Percentiles rank a stretch among this genome's conserved stretches.
These are phyloP conservation scores for Nymphalis polychloros DNA, from an alignment of 2,888 invertebrate species.

Conservation along the genomic window DNA sequence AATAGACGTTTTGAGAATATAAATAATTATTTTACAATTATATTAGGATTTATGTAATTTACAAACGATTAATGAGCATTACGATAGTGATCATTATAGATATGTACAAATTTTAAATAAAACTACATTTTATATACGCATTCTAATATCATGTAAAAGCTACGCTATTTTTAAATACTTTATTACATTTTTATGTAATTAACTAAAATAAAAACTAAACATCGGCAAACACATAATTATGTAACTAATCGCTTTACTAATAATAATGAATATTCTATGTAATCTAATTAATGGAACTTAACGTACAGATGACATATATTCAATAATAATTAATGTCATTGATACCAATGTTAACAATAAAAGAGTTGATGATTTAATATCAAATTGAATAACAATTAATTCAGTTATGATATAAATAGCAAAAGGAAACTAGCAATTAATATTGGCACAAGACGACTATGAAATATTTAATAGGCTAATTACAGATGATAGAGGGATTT, in stretches of 20 bases:
- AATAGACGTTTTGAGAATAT: slow-evolving; percentile 76
- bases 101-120: slow-evolving; percentile 68
- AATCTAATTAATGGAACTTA: too few relatives aligned
- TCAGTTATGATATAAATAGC: slow-evolving; percentile 25
- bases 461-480: slow-evolving; percentile 41
- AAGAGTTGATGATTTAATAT: not conserved
- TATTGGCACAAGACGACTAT: slow-evolving; percentile 68
- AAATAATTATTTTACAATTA: slow-evolving; percentile 74
- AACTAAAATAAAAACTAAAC: not conserved
- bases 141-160: slow-evolving; percentile 64
- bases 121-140: slow-evolving; percentile 35
- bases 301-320: too few relatives aligned
- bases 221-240: not conserved
- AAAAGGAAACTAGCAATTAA: slow-evolving; percentile 40
- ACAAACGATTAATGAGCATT: slow-evolving; percentile 75
- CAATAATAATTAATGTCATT: not conserved
- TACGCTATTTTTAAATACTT: slow-evolving; percentile 44
- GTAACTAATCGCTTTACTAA: not conserved
- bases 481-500: slow-evolving; percentile 26
- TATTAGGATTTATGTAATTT: slow-evolving; percentile 54
- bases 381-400: not conserved
- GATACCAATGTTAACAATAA: not conserved
- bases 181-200: not conserved
- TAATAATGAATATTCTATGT: too few relatives aligned
- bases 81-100: slow-evolving; percentile 60